A percentile compares a stretch with the other conserved stretches of the same genome.
These are phyloP conservation scores for Encarsia formosa DNA, from an alignment of 2,888 invertebrate genomes.

Conservation along the genomic window DNA sequence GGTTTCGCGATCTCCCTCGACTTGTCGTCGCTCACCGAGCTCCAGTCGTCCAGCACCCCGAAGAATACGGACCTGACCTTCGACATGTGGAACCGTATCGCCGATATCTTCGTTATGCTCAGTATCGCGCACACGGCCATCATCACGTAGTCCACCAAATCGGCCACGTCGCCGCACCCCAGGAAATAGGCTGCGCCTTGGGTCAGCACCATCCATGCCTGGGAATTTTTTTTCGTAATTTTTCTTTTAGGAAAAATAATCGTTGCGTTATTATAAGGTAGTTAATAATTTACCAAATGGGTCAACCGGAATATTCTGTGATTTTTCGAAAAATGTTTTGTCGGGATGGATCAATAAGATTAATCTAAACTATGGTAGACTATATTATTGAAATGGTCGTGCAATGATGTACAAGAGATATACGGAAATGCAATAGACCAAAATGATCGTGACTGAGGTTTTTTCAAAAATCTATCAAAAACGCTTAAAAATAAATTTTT, in stretches of 20 bases:
- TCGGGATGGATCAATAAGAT: too few relatives aligned
- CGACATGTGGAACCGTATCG: constrained; percentile 30
- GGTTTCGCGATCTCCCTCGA: constrained; percentile 28
- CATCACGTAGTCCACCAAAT: constrained; percentile 33
- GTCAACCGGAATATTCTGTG: neutral
- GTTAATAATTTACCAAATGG: neutral
- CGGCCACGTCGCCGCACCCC: constrained; percentile 33
- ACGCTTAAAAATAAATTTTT: too few relatives aligned
- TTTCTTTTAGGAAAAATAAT: neutral
- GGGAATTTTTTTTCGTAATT: neutral
- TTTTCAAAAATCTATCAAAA: too few relatives aligned
- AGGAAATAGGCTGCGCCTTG: constrained; percentile 30
- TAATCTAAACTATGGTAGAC: neutral
- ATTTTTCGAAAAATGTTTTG: neutral
- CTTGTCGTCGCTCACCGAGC: constrained; percentile 20
- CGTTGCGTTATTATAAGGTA: neutral
- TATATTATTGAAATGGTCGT: neutral
- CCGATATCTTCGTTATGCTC: constrained; percentile 32
- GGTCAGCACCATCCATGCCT: constrained; percentile 29
- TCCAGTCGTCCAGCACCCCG: constrained; percentile 35
- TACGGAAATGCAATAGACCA: neutral
- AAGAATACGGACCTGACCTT: constrained; percentile 28
- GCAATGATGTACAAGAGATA: neutral
- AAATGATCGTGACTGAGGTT: neutral
- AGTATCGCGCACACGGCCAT: constrained; percentile 29